Evolutionary conservation across 2,888 invertebrate genomes (phyloP).

Genomic region (Pecten maximus): DNA sequence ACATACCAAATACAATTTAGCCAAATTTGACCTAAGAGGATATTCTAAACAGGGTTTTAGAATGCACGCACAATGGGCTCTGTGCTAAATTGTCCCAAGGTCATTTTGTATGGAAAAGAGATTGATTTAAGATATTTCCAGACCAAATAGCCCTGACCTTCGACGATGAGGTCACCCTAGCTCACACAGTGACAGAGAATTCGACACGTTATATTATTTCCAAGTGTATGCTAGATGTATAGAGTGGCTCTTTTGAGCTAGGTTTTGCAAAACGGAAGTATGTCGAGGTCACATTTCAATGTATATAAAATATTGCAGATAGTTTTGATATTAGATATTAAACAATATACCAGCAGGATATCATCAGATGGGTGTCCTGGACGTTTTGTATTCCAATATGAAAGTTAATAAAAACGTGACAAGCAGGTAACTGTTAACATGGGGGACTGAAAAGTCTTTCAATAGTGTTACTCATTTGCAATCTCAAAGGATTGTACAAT

Average conservation of each 20-base stretch:
- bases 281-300: too few species aligned
- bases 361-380: too few species aligned
- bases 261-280: too few species aligned
- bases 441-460: too few species aligned
- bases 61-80: not conserved
- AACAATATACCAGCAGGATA: too few species aligned
- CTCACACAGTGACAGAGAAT: not conserved
- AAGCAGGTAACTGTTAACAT: too few species aligned
- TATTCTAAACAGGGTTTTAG: not conserved
- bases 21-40: not conserved
- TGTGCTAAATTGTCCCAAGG: not conserved
- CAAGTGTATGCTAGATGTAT: not conserved
- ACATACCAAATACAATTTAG: not conserved
- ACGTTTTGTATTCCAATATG: too few species aligned
- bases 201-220: not conserved
- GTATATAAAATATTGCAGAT: too few species aligned
- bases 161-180: not conserved
- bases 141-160: constrained; percentile 6
- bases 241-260: not conserved
- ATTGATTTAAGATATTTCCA: constrained; percentile 1
- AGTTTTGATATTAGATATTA: too few species aligned
- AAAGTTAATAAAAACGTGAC: too few species aligned
- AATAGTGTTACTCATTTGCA: too few species aligned
- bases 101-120: not conserved
- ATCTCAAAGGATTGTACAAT: too few species aligned